phyloP scores from a whole-genome alignment of 1,140 invertebrate species.

The Luehdorfia chinensis region DNA sequence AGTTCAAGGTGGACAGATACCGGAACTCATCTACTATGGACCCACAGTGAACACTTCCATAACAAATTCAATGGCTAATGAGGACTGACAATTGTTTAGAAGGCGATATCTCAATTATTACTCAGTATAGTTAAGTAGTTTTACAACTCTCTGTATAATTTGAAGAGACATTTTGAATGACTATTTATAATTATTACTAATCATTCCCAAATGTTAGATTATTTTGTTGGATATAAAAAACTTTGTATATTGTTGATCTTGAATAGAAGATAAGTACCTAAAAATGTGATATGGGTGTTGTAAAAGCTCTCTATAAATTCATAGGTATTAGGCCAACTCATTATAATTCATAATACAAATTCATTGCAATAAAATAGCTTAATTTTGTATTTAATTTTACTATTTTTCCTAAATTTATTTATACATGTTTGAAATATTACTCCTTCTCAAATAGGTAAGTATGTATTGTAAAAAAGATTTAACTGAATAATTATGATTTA shows the following conservation, averaged over 20 bases:
- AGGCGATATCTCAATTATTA: constrained; percentile 45
- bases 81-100: constrained; percentile 64
- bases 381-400: constrained; percentile 30
- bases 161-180: constrained; percentile 19
- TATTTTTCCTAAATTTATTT: constrained; percentile 6
- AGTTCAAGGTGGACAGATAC: constrained; percentile 96
- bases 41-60: constrained; percentile 77
- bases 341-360: constrained; percentile 29
- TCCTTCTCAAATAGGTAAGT: too few species aligned
- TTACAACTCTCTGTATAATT: constrained; percentile 20
- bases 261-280: constrained; percentile 55
- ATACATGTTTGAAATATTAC: constrained; percentile 3
- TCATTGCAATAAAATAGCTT: constrained; percentile 54
- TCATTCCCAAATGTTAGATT: constrained; percentile 58
- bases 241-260: constrained; percentile 64
- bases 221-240: constrained; percentile 54
- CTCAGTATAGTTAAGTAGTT: constrained; percentile 39
- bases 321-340: constrained; percentile 45
- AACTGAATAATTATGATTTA: too few species aligned
- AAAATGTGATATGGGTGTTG: constrained; percentile 74
- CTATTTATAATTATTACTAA: constrained; percentile 34
- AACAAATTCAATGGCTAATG: constrained; percentile 47
- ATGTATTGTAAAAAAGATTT: too few species aligned
- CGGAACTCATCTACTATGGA: constrained; percentile 95
- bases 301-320: constrained; percentile 65